These are phyloP conservation scores for Pseudomyrmex cubaensis DNA, from an alignment of 1,140 invertebrate genomes.

Conservation along the genomic window DNA sequence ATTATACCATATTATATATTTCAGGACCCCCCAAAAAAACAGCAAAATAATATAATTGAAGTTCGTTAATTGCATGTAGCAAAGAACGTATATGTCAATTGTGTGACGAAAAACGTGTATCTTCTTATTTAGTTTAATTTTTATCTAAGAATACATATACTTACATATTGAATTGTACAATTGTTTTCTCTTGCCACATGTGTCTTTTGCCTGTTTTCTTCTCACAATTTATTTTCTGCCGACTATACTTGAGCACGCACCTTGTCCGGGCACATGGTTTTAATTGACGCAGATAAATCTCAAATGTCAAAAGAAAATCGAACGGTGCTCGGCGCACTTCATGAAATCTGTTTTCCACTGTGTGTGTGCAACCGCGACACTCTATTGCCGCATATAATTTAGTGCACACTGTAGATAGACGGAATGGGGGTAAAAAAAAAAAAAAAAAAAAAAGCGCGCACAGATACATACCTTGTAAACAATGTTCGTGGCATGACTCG, in stretches of 20 bases:
- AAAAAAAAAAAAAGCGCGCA: constrained; percentile 16
- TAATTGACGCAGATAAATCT: background rate
- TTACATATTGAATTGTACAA: too few relatives aligned
- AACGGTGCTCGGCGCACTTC: background rate
- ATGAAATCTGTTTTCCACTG: background rate
- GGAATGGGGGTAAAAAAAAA: background rate
- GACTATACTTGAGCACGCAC: background rate
- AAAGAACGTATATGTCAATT: too few relatives aligned
- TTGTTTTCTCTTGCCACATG: too few relatives aligned
- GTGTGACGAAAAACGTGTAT: too few relatives aligned
- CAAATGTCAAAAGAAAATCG: background rate
- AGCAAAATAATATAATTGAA: too few relatives aligned
- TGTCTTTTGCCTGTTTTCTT: too few relatives aligned
- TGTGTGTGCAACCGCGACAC: constrained; percentile 7
- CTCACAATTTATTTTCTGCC: background rate
- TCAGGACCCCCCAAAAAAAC: too few relatives aligned
- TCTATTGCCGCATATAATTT: constrained; percentile 48
- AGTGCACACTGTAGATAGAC: background rate
- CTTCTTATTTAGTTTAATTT: too few relatives aligned
- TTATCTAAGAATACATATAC: too few relatives aligned
- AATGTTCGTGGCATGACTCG: constrained; percentile 73
- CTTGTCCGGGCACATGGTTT: background rate
- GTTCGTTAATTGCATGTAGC: too few relatives aligned
- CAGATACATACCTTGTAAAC: constrained; percentile 72
- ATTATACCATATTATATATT: too few relatives aligned